Base-by-base conservation (phyloP, 2,888 invertebrate genomes). In the Nomada ferruginata region DNA sequence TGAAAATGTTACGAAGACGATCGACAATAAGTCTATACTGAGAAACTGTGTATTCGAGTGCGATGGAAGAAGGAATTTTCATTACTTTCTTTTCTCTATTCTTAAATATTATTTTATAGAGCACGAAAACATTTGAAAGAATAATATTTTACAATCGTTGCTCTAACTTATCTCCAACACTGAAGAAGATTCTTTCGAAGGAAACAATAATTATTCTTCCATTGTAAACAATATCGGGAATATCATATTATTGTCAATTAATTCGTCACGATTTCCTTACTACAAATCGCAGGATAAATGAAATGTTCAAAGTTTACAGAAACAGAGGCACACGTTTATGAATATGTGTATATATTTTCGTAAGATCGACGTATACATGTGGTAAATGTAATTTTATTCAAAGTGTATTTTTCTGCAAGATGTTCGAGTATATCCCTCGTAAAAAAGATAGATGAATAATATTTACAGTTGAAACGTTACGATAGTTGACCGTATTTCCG, bases 271-370 rank as follows among this genome's bases (percentile, higher is more conserved):
- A 55, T 26, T 15, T 53, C n/a, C 15, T 50, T 36, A 36, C n/a
- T 29, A 10, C 15, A 20, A 26, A 44, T 63, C 26, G 20, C 47
- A 23, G 23, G 42, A 53, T 23, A n/a, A 23, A 70, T 5, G 26
- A 53, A 63, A 15, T n/a, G 50, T 72, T 72, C 23, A 66, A 66
- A 29, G 11, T 76, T 60, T 66, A 63, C n/a, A 50, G 36, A 52
- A 20, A 15, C n/a, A 52, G 20, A 50, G 50, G 18, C 50, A 57
- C 61, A 26, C 65, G 42, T 53, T 26, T 63, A 77, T n/a, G 55
- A 18, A 59, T 60, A 77, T 57, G 29, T 80, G 10, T 70, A 20
- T 77, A 69, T 79, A 60, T 78, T 65, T 79, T 76, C 73, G 52
- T 64, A 53, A 69, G 29, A 23, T 64, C 59, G 15, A 71, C 29